Evolutionary conservation across 2,113 vertebrate species (phyloP), one percentile per base, ranked within the genome.

Genomic region (Oreotragus oreotragus): DNA sequence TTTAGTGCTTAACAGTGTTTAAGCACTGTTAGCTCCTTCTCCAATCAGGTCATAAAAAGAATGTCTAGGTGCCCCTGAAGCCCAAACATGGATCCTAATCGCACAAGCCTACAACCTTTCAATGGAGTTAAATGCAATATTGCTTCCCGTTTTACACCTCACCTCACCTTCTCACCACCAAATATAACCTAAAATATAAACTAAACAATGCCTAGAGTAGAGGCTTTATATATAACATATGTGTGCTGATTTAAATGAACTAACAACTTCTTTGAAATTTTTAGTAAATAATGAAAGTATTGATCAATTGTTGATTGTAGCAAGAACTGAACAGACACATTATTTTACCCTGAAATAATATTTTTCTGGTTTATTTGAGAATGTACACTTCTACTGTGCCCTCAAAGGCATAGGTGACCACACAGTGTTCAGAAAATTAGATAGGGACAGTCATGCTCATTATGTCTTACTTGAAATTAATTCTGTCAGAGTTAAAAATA

Each of bases 401-500:
- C 76, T 77, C 64, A 92, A 81, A 97, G 25, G 33, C 76, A 94
- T 28, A 81, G 30, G 12, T 39, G 53, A 94, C 21, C 86, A 93
- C 23, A 91, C 51, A 33, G 39, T 84, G 51, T 85, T 96, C 66
- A 80, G 49, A 91, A 97, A 95, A 87, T 87, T n/a, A 76, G 30
- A 86, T 4, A 90, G 12, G 17, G 36, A 90, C 70, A 88, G 66
- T 21, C 92, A 55, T 91, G 47, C n/a, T 95, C 58, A 92, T 45
- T 94, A 66, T 70, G 39, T 94, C 79, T 91, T 66, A 90, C 27
- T 96, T 62, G 77, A 95, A 98, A 91, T 96, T 86, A 88, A 95
- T 94, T 97, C n/a, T 36, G 10, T 84, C 76, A 88, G 83, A 87
- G 83, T 91, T 97, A 95, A 97, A 98, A 97, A 97, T 94, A 97